Evolutionary conservation across 2,797 vertebrate genomes (phyloP).

Genomic region (Pipistrellus pygmaeus): DNA sequence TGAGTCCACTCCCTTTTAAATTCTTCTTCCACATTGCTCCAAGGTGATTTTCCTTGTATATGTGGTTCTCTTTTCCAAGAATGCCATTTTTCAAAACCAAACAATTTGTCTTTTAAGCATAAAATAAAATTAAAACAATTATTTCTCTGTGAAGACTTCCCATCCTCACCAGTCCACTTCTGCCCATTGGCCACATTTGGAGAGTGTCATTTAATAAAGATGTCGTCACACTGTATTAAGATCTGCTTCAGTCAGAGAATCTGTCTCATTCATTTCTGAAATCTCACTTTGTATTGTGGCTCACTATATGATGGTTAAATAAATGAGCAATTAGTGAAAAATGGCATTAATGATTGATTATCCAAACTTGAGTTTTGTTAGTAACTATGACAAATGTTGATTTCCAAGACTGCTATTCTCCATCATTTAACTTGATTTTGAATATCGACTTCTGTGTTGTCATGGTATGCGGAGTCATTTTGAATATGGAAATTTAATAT

Average conservation of each 20-base stretch:
- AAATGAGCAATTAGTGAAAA: neutral
- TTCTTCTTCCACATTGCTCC: neutral
- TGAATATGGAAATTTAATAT: neutral
- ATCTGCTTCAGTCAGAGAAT: neutral
- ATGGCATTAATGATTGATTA: neutral
- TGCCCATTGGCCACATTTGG: accelerated
- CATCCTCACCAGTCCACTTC: too few relatives aligned
- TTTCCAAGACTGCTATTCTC: conserved; percentile 32
- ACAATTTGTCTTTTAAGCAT: neutral
- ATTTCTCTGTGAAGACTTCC: neutral
- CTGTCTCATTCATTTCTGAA: conserved; percentile 11
- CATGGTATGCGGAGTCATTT: conserved; percentile 14
- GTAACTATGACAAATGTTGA: neutral
- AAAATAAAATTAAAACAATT: neutral
- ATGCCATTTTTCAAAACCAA: neutral
- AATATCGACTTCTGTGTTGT: neutral
- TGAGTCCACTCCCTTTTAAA: accelerated
- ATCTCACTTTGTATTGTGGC: neutral
- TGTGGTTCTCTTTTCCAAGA: neutral
- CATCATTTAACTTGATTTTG: neutral
- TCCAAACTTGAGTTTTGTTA: conserved; percentile 31
- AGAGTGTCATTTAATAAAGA: neutral
- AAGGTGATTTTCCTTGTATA: neutral
- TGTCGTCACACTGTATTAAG: neutral
- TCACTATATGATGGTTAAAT: conserved; percentile 5